Percentiles rank a stretch among this genome's conserved stretches.
These are phyloP conservation scores for Bombyx mori DNA, from an alignment of 1,140 invertebrate species.

Conservation along the genomic window DNA sequence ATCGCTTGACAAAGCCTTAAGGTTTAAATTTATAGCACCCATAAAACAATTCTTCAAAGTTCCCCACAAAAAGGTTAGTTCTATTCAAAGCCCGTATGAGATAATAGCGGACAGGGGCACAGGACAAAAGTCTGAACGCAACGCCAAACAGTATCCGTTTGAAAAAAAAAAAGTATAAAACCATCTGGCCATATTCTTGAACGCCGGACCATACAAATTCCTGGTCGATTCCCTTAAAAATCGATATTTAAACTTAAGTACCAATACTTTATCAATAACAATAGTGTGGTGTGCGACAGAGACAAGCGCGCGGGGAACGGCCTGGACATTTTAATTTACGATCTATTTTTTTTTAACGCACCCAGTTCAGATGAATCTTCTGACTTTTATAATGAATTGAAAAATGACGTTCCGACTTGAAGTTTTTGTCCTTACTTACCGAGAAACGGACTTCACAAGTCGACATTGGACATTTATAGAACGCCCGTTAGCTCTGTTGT, in stretches of 20 bases:
- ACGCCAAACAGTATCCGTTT: slow-evolving; percentile 33
- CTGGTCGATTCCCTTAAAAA: slow-evolving; percentile 45
- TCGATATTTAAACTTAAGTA: slow-evolving; percentile 61
- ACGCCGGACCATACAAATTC: slow-evolving; percentile 42
- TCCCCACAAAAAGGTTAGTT: slow-evolving; percentile 48
- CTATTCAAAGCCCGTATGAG: slow-evolving; percentile 53
- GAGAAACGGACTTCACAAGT: slow-evolving; percentile 66
- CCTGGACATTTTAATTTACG: slow-evolving; percentile 67
- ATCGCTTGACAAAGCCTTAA: slow-evolving; percentile 23
- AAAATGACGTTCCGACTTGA: slow-evolving; percentile 50
- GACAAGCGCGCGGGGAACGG: slow-evolving; percentile 28
- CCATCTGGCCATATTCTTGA: slow-evolving; percentile 39
- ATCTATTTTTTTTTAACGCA: slow-evolving; percentile 52
- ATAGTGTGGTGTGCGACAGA: slow-evolving; percentile 36
- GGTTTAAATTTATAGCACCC: slow-evolving; percentile 52
- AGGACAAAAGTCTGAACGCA: slow-evolving; percentile 57
- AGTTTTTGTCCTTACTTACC: slow-evolving; percentile 55
- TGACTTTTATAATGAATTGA: slow-evolving; percentile 59
- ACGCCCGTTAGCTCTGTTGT: slow-evolving; percentile 34
- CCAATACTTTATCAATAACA: slow-evolving; percentile 48
- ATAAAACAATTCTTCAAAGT: slow-evolving; percentile 68
- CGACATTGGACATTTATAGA: slow-evolving; percentile 39
- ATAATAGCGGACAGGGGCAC: slow-evolving; percentile 56
- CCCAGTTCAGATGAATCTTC: slow-evolving; percentile 62
- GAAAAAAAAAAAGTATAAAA: slow-evolving; percentile 45